Base-by-base conservation (phyloP, 2,888 invertebrate species). In the Ectropis crepuscularia region DNA sequence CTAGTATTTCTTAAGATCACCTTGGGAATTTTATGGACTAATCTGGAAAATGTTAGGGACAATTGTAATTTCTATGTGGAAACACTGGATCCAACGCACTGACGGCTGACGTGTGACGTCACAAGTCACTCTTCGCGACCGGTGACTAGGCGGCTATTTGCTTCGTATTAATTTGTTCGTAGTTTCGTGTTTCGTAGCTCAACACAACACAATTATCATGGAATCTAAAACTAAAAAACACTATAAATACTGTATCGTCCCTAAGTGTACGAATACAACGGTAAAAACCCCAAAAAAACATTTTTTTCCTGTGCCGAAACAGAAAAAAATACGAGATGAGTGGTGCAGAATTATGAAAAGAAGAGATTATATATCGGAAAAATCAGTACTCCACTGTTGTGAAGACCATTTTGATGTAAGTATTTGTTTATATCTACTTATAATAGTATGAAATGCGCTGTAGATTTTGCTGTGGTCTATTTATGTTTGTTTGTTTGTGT, bases 381-480 rank as follows among this genome's bases (percentile, higher is more conserved):
- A 47, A 28, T 47, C 47, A 8, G 28, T 2, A 47, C 47, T 16
- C 0, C 6, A 47, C 28, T 47, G 47, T 8, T 47, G 47, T 28
- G 47, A 47, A 47, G 47, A 47, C 28, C 47, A 47, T 47, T 47
- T 47, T 47, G 47, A 47, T 9, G 47, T 47, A 47, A 28, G 47
- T 16, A 28, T 47, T 9, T 28, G 28, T 46, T 6, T 46, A 28
- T 28, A 4, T 28, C 16, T 28, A 28, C 16, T 4, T 28, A 28
- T n/a, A 28, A 28, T 28, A 28, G 4, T 28, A 28, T 28, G 16
- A 28, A 28, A 28, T 28, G 16, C 4, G 16, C 16, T 28, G 16
- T 2, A 28, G 4, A 28, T 28, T 28, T 28, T 28, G 16, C 16
- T 28, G 16, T 28, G 16, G 1, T 28, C 4, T 28, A 28, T 4